A percentile compares a stretch with the other conserved stretches of the same genome.
These are phyloP conservation scores for Babylonia areolata DNA, from an alignment of 1,140 invertebrate species.

Conservation along the genomic window DNA sequence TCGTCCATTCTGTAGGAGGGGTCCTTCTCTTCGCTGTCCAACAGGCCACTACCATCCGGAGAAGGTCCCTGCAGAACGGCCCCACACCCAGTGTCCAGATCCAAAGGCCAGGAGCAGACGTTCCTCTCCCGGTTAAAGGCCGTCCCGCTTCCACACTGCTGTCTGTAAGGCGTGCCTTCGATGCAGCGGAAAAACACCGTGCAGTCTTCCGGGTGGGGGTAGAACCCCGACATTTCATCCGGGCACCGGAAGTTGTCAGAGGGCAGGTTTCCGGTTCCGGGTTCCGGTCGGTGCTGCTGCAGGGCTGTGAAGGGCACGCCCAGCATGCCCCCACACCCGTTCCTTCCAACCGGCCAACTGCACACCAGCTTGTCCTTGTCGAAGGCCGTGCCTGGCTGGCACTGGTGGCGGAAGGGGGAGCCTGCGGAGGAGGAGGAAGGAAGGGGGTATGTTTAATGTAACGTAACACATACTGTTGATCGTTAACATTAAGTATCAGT, in stretches of 20 bases:
- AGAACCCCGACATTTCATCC: conserved; percentile 39
- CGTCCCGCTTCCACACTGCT: conserved; percentile 20
- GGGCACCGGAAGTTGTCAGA: conserved; percentile 44
- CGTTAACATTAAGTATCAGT: no score
- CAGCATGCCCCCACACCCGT: conserved; percentile 31
- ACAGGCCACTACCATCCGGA: no score
- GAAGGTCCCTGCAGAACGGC: background rate
- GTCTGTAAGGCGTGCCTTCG: conserved; percentile 13
- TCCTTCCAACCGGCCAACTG: conserved; percentile 29
- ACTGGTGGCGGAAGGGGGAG: conserved; percentile 20
- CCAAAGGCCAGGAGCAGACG: conserved; percentile 2
- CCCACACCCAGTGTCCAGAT: background rate
- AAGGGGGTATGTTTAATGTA: background rate
- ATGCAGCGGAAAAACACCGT: conserved; percentile 39
- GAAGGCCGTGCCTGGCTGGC: conserved; percentile 35
- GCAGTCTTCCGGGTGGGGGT: conserved; percentile 34
- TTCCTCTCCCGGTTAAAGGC: conserved; percentile 13
- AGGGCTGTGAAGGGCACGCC: conserved; percentile 5
- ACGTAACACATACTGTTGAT: no score
- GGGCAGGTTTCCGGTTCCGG: background rate
- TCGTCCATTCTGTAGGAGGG: no score
- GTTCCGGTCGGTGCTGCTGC: background rate
- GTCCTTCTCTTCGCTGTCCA: no score
- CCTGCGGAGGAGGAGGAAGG: background rate
- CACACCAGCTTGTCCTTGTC: conserved; percentile 23